Evolutionary conservation across 2,113 vertebrate genomes (phyloP).

Genomic region (Arenaria interpres): DNA sequence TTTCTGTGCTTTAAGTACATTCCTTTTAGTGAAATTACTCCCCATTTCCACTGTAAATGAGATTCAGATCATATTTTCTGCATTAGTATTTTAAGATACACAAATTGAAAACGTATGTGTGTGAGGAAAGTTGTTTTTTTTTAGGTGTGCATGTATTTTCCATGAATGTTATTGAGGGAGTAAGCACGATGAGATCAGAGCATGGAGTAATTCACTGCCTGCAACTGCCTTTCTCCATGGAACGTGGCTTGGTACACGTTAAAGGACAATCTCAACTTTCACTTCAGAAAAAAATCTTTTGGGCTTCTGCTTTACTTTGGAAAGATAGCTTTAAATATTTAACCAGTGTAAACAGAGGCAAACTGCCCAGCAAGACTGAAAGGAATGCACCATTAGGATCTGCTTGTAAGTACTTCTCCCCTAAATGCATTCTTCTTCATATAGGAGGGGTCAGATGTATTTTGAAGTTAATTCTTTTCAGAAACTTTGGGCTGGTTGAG

Average conservation of each 20-base stretch:
- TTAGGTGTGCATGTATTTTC: neutral
- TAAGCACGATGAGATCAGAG: constrained; percentile 8
- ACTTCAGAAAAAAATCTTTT: neutral
- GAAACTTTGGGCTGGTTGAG: neutral
- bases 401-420: neutral
- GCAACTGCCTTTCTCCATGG: neutral
- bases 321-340: constrained; percentile 39
- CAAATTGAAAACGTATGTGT: neutral
- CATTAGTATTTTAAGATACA: neutral
- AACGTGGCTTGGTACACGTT: neutral
- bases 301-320: constrained; percentile 10
- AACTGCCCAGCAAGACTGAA: neutral
- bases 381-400: neutral
- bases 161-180: neutral
- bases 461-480: neutral
- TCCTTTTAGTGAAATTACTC: neutral
- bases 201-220: neutral
- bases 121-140: neutral
- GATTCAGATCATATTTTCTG: constrained; percentile 24
- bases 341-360: constrained; percentile 27
- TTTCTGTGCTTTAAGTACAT: neutral
- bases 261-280: constrained; percentile 4
- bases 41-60: neutral
- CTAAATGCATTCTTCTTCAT: neutral
- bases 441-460: neutral